Evolutionary conservation across 2,888 invertebrate species (phyloP).

Genomic region (Agrotis exclamationis): DNA sequence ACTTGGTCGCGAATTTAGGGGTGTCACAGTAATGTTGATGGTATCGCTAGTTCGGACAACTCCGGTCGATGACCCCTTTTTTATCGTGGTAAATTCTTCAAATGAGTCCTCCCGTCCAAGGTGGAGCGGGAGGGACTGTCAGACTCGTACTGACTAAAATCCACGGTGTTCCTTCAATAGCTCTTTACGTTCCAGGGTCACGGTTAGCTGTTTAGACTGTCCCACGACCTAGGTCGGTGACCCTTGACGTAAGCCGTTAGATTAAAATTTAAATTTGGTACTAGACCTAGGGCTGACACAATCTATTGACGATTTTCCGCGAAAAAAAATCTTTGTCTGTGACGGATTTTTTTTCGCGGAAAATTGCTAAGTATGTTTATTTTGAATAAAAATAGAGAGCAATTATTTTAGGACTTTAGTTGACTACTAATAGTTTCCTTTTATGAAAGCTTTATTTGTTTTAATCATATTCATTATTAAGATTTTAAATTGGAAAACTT

Average conservation of each 20-base stretch:
- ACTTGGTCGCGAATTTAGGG: constrained; percentile 58
- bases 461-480: background rate
- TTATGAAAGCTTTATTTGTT: background rate
- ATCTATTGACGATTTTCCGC: background rate
- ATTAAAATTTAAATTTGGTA: constrained; percentile 88
- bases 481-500: background rate
- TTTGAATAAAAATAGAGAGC: background rate
- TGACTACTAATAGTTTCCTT: too few relatives aligned
- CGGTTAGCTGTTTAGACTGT: too few relatives aligned
- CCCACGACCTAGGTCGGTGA: constrained; percentile 74
- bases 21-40: constrained; percentile 70
- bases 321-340: too few relatives aligned
- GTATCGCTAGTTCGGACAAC: constrained; percentile 81
- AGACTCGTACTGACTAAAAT: too few relatives aligned
- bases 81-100: too few relatives aligned
- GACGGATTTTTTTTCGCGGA: constrained; percentile 2
- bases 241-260: constrained; percentile 84
- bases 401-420: background rate
- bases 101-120: too few relatives aligned
- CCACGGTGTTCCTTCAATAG: too few relatives aligned
- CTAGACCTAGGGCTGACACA: constrained; percentile 60
- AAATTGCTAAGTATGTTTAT: background rate
- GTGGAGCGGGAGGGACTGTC: too few relatives aligned
- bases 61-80: constrained; percentile 81
- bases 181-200: too few relatives aligned